phyloP scores from a whole-genome alignment of 2,113 vertebrate species.

The Scomber colias region DNA sequence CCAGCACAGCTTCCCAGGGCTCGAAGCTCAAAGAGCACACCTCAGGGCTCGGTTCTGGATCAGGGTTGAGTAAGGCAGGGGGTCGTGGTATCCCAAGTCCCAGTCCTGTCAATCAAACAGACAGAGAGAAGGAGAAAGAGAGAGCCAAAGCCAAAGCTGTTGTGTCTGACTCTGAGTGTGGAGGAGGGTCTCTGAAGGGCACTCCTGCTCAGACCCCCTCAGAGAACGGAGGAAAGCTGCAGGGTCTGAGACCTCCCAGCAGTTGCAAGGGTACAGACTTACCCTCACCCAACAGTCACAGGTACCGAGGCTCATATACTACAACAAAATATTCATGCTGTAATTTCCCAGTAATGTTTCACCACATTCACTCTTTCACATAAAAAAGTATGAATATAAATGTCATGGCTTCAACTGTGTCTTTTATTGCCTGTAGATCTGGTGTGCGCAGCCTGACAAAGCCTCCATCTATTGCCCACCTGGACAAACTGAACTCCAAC shows the following conservation, averaged over 20 bases:
- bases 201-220: conserved; percentile 72
- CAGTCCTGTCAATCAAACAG: conserved; percentile 93
- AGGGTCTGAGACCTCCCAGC: conserved; percentile 84
- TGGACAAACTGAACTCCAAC: conserved; percentile 94
- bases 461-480: conserved; percentile 88
- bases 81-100: conserved; percentile 79
- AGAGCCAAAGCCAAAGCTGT: conserved; percentile 95
- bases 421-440: conserved; percentile 75
- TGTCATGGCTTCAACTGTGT: conserved; percentile 4
- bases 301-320: conserved; percentile 78
- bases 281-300: conserved; percentile 89
- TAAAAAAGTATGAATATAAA: neutral
- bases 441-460: conserved; percentile 90
- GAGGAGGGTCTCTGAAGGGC: conserved; percentile 71
- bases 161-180: conserved; percentile 89
- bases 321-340: neutral
- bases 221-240: conserved; percentile 85
- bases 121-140: conserved; percentile 93
- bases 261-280: conserved; percentile 85
- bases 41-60: conserved; percentile 74
- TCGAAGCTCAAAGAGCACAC: conserved; percentile 70
- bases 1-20: conserved; percentile 50
- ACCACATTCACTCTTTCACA: neutral
- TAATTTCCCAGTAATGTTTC: neutral
- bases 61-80: conserved; percentile 70